phyloP scores from a whole-genome alignment of 2,888 invertebrate species.

The Amorpha juglandis region DNA sequence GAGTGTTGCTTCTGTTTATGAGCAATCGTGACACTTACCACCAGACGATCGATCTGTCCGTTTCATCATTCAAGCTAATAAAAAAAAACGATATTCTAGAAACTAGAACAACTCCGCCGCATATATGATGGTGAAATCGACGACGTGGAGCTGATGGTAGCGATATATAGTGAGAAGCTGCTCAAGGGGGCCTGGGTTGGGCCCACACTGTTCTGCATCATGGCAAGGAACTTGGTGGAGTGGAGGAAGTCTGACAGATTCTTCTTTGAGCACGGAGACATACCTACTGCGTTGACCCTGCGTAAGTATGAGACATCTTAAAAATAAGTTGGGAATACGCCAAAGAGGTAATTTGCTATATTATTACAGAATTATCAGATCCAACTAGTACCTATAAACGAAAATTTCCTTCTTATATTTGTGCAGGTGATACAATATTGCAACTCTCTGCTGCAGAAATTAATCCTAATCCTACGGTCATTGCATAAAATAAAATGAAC shows the following conservation, averaged over 20 bases:
- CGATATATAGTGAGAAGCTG: conserved; percentile 47
- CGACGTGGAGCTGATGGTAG: conserved; percentile 52
- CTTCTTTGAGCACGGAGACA: conserved; percentile 53
- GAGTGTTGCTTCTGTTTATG: too few relatives aligned
- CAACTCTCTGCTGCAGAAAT: too few relatives aligned
- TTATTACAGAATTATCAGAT: background rate
- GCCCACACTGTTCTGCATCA: conserved; percentile 51
- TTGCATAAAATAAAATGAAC: too few relatives aligned
- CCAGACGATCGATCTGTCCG: too few relatives aligned
- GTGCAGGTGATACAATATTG: too few relatives aligned
- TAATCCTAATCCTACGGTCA: too few relatives aligned
- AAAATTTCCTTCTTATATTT: too few relatives aligned
- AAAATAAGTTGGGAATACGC: background rate
- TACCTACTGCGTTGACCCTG: conserved; percentile 44
- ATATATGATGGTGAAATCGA: conserved; percentile 47
- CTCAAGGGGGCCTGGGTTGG: conserved; percentile 41
- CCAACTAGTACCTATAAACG: too few relatives aligned
- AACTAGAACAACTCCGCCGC: conserved; percentile 47
- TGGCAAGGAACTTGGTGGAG: conserved; percentile 44
- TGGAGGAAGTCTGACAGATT: conserved; percentile 50
- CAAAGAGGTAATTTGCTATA: background rate
- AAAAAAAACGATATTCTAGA: conserved; percentile 42
- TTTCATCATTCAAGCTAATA: too few relatives aligned
- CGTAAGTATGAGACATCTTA: conserved; percentile 35
- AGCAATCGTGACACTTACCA: too few relatives aligned